Base-by-base conservation (phyloP, 1,140 invertebrate genomes). In the Philopotamus ludificatus region DNA sequence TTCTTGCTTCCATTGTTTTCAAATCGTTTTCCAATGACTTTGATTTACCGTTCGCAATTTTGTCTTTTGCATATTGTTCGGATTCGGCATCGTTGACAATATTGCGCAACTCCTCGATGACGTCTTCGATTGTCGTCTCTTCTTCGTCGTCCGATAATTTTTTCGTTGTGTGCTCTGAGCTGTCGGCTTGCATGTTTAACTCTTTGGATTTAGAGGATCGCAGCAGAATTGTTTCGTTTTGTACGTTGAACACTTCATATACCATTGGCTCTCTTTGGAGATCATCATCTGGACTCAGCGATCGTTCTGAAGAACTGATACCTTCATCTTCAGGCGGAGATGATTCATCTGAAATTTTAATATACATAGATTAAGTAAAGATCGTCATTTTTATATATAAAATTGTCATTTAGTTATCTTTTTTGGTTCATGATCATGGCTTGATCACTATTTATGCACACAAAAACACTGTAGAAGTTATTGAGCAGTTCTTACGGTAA, bases 81-180 rank as follows among this genome's bases (percentile, higher is more conserved):
- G 84, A 85, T 78, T 92, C 89, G 0, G 89, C 91, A 63, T 93
- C 89, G 73, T 91, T 92, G 0, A 93, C 89, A 53, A 93, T 92
- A 69, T 92, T 92, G 68, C 88, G 83, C 23, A 94, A 75, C 73
- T 92, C 90, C 74, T 91, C 89, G 71, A 93, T 93, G 0, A 93
- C 91, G 77, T 93, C 91, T 68, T 93, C 91, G 51, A 94, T 92
- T 12, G 91, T 92, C 0, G 88, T 91, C 77, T 92, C 89, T 50
- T 89, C 88, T 70, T 90, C 89, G 49, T 89, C 87, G 3, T 77
- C 76, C 22, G 76, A 69, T 66, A 77, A 74, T 69, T 77, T 73
- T 45, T 79, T 82, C 58, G 74, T 75, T 63, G 73, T 81, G 71
- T 66, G 82, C 71, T 78, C 78, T 66, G 75, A 78, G 3, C 71